phyloP scores from a whole-genome alignment of 2,888 invertebrate species.

The Pachydiplax longipennis region DNA sequence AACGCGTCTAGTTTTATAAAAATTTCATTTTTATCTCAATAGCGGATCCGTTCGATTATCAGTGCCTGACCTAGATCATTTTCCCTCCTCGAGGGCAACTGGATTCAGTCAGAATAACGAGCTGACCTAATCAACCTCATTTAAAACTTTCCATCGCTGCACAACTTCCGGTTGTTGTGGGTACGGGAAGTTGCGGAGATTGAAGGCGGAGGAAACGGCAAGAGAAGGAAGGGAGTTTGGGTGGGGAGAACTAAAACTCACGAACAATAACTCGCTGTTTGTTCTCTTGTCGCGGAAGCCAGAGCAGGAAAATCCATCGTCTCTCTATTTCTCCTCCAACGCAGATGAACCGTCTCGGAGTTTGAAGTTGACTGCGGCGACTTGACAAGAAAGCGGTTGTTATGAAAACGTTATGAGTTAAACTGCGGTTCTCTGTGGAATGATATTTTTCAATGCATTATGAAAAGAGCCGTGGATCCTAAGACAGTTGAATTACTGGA shows the following conservation, averaged over 20 bases:
- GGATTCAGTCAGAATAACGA: background rate
- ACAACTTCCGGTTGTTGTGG: background rate
- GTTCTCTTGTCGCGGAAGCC: background rate
- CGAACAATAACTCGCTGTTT: slow-evolving; percentile 8
- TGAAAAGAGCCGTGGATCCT: no score
- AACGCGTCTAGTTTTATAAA: no score
- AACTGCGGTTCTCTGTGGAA: background rate
- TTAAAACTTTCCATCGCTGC: background rate
- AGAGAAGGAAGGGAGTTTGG: background rate
- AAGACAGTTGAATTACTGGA: no score
- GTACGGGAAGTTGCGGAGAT: background rate
- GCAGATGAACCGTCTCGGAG: background rate
- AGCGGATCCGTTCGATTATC: background rate
- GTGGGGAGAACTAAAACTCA: background rate
- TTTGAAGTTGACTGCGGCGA: background rate
- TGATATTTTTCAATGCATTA: no score
- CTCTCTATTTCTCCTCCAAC: slow-evolving; percentile 2
- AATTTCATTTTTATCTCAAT: no score
- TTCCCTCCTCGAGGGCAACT: background rate
- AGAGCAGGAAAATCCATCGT: background rate
- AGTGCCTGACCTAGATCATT: slow-evolving; percentile 27
- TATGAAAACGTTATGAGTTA: background rate
- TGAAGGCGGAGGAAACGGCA: background rate
- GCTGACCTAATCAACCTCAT: slow-evolving; percentile 16
- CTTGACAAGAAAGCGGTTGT: background rate